A percentile compares a stretch with the other conserved stretches of the same genome.
Conservation (phyloP, 1,140 invertebrate genomes). For the Argopecten irradians region DNA sequence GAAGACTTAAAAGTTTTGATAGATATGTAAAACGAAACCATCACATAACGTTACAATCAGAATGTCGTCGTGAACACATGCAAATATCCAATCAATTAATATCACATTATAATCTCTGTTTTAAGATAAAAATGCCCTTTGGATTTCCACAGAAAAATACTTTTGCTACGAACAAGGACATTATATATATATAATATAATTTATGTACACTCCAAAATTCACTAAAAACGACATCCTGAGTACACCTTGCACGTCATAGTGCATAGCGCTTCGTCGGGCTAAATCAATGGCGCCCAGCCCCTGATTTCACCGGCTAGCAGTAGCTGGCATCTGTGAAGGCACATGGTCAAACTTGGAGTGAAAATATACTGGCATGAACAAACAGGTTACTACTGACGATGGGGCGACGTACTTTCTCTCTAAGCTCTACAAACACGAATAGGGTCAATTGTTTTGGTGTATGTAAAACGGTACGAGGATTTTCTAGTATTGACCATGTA, state of each 20-base stretch:
- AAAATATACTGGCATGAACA: constrained; percentile 2
- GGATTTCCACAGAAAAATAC: constrained; percentile 14
- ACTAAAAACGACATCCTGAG: not conserved
- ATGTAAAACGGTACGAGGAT: not conserved
- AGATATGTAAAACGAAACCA: not conserved
- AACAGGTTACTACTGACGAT: not conserved
- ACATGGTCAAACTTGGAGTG: constrained; percentile 20
- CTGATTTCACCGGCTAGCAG: not conserved
- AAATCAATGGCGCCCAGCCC: not conserved
- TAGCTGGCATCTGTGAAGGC: not conserved
- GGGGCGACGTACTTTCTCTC: not conserved
- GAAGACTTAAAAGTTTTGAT: not conserved
- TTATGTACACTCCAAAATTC: not conserved
- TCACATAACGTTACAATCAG: not conserved
- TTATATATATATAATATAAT: not conserved
- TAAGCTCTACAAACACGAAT: not conserved
- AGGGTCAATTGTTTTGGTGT: not conserved
- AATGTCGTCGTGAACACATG: not conserved
- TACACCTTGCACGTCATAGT: not conserved
- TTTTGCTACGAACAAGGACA: constrained; percentile 1
- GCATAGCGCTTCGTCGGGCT: not conserved
- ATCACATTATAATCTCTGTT: not conserved
- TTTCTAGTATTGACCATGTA: constrained; percentile 17
- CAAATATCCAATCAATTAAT: not conserved
- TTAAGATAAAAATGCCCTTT: not conserved